Conservation (phyloP, 2,888 invertebrate species). For the Mythimna ferrago region DNA sequence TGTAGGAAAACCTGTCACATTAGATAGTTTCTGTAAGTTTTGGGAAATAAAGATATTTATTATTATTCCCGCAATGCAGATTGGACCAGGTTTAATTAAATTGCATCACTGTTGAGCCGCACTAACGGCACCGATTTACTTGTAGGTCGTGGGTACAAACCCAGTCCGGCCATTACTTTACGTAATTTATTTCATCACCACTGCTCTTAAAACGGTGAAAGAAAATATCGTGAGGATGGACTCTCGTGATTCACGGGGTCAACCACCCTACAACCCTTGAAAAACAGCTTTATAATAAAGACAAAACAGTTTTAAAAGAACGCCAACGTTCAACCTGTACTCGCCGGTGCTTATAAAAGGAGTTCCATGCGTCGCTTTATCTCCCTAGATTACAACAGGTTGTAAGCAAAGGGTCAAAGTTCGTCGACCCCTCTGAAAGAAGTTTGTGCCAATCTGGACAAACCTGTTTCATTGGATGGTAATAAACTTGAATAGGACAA, state of each 20-base stretch:
- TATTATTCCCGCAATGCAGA: neutral
- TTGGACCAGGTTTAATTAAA: constrained; percentile 7
- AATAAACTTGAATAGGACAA: constrained; percentile 19
- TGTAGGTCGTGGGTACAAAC: too few species aligned
- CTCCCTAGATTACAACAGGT: constrained; percentile 43
- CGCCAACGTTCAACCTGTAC: constrained; percentile 3
- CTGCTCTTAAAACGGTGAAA: too few species aligned
- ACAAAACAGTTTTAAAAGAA: constrained; percentile 5
- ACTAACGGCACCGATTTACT: too few species aligned
- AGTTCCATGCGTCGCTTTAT: constrained; percentile 33
- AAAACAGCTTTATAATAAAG: neutral
- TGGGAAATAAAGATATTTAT: too few species aligned
- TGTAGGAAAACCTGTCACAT: too few species aligned
- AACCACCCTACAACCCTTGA: neutral
- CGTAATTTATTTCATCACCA: too few species aligned
- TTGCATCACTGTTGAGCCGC: neutral
- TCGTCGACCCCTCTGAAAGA: constrained; percentile 21
- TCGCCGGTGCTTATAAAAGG: constrained; percentile 25
- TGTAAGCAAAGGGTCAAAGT: constrained; percentile 44
- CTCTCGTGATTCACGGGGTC: neutral
- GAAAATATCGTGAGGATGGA: too few species aligned
- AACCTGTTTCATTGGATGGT: constrained; percentile 38
- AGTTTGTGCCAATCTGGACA: constrained; percentile 32
- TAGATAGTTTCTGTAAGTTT: too few species aligned
- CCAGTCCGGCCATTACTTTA: too few species aligned